Percentiles rank a stretch among this genome's conserved stretches.
These are phyloP conservation scores for Eugnorisma glareosa DNA, from an alignment of 2,888 invertebrate genomes.

Conservation along the genomic window DNA sequence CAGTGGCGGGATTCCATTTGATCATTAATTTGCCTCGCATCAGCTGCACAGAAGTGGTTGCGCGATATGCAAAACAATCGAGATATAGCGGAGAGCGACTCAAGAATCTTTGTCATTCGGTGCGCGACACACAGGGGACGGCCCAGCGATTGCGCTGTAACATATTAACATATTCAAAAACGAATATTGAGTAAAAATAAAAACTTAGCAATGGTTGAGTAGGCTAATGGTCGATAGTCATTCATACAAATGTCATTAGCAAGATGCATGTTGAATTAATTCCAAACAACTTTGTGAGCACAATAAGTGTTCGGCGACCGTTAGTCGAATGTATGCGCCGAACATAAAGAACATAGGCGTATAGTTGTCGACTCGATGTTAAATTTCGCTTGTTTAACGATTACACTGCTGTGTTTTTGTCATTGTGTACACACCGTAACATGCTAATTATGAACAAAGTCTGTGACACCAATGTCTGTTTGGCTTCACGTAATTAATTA, in stretches of 20 bases:
- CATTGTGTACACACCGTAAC: constrained; percentile 71
- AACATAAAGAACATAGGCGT: constrained; percentile 58
- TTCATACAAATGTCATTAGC: constrained; percentile 52
- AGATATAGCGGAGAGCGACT: constrained; percentile 80
- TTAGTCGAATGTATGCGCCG: constrained; percentile 56
- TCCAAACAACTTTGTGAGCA: constrained; percentile 42
- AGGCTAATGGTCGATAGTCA: constrained; percentile 41
- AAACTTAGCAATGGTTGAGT: constrained; percentile 28
- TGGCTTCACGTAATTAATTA: constrained; percentile 70
- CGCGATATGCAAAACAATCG: constrained; percentile 89
- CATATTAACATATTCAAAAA: constrained; percentile 53
- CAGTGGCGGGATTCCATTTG: constrained; percentile 82
- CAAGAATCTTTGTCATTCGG: constrained; percentile 71
- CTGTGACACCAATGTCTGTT: constrained; percentile 71
- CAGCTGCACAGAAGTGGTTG: constrained; percentile 78
- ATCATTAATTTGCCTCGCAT: constrained; percentile 87
- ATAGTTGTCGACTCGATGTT: constrained; percentile 71
- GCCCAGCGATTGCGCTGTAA: constrained; percentile 44
- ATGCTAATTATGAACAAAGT: constrained; percentile 80
- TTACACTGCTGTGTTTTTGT: constrained; percentile 72
- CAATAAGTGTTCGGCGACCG: constrained; percentile 58
- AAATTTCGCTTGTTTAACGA: constrained; percentile 76
- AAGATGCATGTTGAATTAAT: constrained; percentile 52
- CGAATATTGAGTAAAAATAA: constrained; percentile 28
- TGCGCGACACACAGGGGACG: constrained; percentile 66